These are phyloP conservation scores for Aricia agestis DNA, from an alignment of 1,140 invertebrate species.

Conservation along the genomic window DNA sequence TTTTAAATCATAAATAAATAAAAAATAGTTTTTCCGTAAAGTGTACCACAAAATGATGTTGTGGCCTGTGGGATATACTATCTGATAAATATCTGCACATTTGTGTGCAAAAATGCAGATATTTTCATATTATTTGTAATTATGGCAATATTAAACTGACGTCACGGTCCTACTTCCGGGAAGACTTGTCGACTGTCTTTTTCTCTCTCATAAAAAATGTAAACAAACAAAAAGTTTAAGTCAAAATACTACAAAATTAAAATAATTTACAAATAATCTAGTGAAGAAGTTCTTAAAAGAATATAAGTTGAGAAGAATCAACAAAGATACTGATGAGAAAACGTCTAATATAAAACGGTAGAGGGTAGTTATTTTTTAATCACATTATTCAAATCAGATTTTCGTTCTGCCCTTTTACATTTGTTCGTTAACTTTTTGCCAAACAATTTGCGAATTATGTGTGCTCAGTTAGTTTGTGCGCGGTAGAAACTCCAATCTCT, in stretches of 20 bases:
- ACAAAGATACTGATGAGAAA: constrained; percentile 30
- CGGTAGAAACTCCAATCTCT: neutral
- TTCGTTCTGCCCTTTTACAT: neutral
- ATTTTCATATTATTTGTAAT: too few species aligned
- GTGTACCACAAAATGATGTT: too few species aligned
- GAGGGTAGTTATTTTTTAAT: neutral
- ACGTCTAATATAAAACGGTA: neutral
- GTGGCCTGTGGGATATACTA: too few species aligned
- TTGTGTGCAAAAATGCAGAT: neutral
- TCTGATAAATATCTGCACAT: neutral
- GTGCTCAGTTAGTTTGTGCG: neutral
- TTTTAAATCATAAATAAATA: too few species aligned
- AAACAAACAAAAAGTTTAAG: too few species aligned
- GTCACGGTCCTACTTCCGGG: too few species aligned
- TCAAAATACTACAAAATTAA: too few species aligned
- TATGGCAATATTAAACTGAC: too few species aligned
- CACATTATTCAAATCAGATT: neutral
- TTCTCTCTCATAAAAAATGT: too few species aligned
- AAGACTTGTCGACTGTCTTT: too few species aligned
- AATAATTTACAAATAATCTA: neutral
- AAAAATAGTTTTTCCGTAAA: too few species aligned
- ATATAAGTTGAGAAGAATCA: constrained; percentile 54
- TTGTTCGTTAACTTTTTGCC: neutral
- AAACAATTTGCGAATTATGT: neutral
- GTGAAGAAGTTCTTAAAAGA: constrained; percentile 68